phyloP scores from a whole-genome alignment of 2,797 vertebrate genomes.

The Urophycis tenuis region DNA sequence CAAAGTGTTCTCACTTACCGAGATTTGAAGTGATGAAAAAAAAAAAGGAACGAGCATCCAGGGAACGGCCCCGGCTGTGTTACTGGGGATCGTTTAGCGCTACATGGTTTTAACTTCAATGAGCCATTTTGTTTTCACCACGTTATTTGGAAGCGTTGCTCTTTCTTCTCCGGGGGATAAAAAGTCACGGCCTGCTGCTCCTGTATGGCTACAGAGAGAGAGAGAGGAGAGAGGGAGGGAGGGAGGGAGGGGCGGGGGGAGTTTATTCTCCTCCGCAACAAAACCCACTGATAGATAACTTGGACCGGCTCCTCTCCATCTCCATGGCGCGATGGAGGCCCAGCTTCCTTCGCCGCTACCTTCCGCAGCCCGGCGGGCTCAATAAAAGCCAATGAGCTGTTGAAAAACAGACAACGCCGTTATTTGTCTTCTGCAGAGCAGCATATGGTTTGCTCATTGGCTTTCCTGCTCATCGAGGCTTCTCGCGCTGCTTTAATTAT shows the following conservation, averaged over 20 bases:
- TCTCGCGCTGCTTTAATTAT: slow-evolving; percentile 49
- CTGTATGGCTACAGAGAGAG: slow-evolving; percentile 26
- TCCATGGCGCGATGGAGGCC: slow-evolving; percentile 60
- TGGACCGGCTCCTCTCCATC: slow-evolving; percentile 72
- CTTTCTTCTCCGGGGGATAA: slow-evolving; percentile 39
- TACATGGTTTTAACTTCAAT: slow-evolving; percentile 30
- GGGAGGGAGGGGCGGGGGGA: slow-evolving; percentile 13
- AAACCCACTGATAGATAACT: slow-evolving; percentile 56
- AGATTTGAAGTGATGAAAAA: not conserved
- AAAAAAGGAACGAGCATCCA: slow-evolving; percentile 22
- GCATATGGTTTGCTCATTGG: slow-evolving; percentile 55
- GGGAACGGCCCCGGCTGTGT: slow-evolving; percentile 23
- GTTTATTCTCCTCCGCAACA: slow-evolving; percentile 47
- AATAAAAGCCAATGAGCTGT: slow-evolving; percentile 72
- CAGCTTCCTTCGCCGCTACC: slow-evolving; percentile 60
- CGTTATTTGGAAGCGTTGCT: slow-evolving; percentile 21
- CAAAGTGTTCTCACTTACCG: not conserved
- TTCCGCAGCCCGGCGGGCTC: slow-evolving; percentile 60
- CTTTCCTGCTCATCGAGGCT: slow-evolving; percentile 47
- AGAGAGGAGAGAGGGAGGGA: not conserved
- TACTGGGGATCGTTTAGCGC: slow-evolving; percentile 42
- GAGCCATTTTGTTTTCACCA: slow-evolving; percentile 32
- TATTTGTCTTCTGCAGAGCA: slow-evolving; percentile 56
- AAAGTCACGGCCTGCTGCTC: slow-evolving; percentile 30
- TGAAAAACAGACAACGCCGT: slow-evolving; percentile 52